Conservation (phyloP, 1,140 invertebrate genomes). For the Trichogramma pretiosum region DNA sequence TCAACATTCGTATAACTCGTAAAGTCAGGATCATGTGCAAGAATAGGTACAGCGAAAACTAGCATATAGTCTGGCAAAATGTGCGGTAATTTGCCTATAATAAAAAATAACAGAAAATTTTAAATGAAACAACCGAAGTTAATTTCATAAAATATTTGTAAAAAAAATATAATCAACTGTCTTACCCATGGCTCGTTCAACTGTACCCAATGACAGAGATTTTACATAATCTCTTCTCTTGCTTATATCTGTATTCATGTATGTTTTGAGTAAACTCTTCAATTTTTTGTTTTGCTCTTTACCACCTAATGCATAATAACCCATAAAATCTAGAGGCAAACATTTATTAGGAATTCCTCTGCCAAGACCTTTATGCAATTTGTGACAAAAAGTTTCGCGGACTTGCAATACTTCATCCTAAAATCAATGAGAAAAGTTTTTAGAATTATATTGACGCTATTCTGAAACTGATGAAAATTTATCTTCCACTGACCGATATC, state of each 20-base stretch:
- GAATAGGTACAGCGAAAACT: constrained; percentile 85
- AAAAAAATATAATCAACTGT: constrained; percentile 15
- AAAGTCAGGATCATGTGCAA: constrained; percentile 84
- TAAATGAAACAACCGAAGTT: neutral
- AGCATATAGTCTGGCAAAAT: constrained; percentile 93
- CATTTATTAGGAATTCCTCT: constrained; percentile 78
- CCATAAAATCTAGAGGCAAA: constrained; percentile 94
- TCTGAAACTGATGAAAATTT: neutral
- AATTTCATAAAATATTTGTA: neutral
- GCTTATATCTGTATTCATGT: constrained; percentile 78
- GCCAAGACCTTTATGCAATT: constrained; percentile 82
- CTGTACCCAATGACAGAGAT: constrained; percentile 54
- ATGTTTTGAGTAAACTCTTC: constrained; percentile 58
- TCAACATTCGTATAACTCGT: constrained; percentile 63
- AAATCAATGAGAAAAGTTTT: constrained; percentile 19
- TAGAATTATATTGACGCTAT: too few species aligned
- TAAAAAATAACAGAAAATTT: constrained; percentile 12
- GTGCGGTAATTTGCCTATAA: constrained; percentile 62
- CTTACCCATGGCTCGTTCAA: constrained; percentile 45
- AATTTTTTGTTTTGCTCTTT: constrained; percentile 74
- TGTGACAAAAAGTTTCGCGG: constrained; percentile 77
- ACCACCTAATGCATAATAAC: constrained; percentile 81
- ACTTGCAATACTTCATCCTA: constrained; percentile 85
- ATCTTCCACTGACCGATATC: constrained; percentile 61
- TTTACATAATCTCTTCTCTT: constrained; percentile 87